Evolutionary conservation across 1,140 invertebrate genomes (phyloP).

Genomic region (Drosophila tropicalis): DNA sequence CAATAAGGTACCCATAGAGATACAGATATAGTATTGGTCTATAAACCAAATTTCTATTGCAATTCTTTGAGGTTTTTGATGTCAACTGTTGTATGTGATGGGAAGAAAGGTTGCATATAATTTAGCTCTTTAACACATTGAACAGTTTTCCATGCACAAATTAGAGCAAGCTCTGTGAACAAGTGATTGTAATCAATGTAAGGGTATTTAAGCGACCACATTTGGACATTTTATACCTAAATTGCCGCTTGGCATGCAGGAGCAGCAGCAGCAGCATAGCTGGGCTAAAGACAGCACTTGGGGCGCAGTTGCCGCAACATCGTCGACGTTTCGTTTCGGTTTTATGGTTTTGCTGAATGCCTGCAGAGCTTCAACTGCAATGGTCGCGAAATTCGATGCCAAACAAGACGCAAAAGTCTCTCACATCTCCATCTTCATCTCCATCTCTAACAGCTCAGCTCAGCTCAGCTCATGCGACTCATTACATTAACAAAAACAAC

Average conservation of each 20-base stretch:
- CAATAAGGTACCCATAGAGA: no score
- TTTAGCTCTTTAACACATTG: no score
- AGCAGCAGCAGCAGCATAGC: conserved; percentile 5
- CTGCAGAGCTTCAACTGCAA: conserved; percentile 34
- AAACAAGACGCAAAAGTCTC: conserved; percentile 45
- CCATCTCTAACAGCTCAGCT: neutral
- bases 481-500: conserved; percentile 43
- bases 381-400: conserved; percentile 75
- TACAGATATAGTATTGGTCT: no score
- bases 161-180: neutral
- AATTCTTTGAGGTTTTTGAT: no score
- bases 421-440: conserved; percentile 8
- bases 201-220: conserved; percentile 52
- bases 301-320: conserved; percentile 41
- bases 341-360: conserved; percentile 77
- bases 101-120: no score
- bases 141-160: no score
- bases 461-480: conserved; percentile 45
- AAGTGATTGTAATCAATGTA: neutral
- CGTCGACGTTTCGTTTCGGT: conserved; percentile 70
- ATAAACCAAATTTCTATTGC: no score
- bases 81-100: no score
- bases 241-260: conserved; percentile 76
- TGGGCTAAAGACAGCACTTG: conserved; percentile 28
- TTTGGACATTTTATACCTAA: conserved; percentile 80